Evolutionary conservation across 30 jellyfish, hydroid and myxozoan genomes (phyloP).

Genomic region (Euphysa ruthae): DNA sequence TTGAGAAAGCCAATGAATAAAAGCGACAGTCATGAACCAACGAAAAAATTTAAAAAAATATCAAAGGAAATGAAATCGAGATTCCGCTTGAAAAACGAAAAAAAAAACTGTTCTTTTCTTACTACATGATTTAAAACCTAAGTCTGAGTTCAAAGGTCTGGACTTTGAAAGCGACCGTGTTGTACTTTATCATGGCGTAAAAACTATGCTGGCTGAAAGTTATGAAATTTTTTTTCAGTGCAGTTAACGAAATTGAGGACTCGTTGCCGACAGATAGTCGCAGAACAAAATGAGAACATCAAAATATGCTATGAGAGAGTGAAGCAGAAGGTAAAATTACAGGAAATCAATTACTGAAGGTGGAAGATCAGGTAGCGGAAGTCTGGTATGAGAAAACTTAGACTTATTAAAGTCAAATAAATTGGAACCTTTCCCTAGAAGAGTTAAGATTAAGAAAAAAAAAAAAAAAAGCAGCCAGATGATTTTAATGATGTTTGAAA

Average conservation of each 20-base stretch:
- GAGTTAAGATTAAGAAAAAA: too few species aligned
- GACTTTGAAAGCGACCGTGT: constrained; percentile 26
- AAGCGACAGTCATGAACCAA: too few species aligned
- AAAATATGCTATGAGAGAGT: constrained; percentile 41
- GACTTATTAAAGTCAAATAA: neutral
- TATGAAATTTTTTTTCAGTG: too few species aligned
- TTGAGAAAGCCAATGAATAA: too few species aligned
- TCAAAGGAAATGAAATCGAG: too few species aligned
- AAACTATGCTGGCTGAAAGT: constrained; percentile 13
- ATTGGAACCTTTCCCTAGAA: too few species aligned
- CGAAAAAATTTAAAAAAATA: too few species aligned
- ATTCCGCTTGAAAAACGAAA: too few species aligned
- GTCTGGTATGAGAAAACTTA: constrained; percentile 3
- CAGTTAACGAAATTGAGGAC: too few species aligned
- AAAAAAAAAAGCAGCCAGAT: too few species aligned
- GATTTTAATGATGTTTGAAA: constrained; percentile 20
- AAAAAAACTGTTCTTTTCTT: too few species aligned
- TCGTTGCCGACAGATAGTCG: too few species aligned
- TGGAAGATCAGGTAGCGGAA: constrained; percentile 35
- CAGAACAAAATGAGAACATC: constrained; percentile 17
- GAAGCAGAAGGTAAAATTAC: constrained; percentile 18
- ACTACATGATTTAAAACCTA: constrained; percentile 7
- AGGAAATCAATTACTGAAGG: constrained; percentile 45
- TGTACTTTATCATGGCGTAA: constrained; percentile 4
- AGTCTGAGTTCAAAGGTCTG: constrained; percentile 17